A percentile compares a stretch with the other conserved stretches of the same genome.
Evolutionary conservation across 37 sponge, comb jelly and placozoan genomes (phyloP).

Genomic region (Lycopodina hypogea): DNA sequence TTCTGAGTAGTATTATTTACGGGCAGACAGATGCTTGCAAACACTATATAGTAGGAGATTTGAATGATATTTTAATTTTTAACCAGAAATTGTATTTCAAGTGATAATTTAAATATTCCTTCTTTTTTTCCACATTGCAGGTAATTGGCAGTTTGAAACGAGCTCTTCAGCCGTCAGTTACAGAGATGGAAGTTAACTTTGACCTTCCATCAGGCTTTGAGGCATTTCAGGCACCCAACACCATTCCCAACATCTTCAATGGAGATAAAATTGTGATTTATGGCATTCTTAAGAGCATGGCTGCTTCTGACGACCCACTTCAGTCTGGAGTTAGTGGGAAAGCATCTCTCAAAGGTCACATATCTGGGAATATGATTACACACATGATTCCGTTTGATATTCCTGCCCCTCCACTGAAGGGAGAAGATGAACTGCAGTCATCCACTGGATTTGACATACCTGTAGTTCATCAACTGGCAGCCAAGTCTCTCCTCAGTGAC

Average conservation of each 20-base stretch:
- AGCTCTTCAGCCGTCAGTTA: constrained; percentile 66
- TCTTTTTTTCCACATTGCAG: neutral
- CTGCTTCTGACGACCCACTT: constrained; percentile 3
- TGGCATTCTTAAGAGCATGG: constrained; percentile 42
- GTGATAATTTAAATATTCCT: too few relatives aligned
- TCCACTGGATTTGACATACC: constrained; percentile 13
- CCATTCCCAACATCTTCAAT: constrained; percentile 52
- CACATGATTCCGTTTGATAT: constrained; percentile 29
- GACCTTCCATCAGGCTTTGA: constrained; percentile 32
- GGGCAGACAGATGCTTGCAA: too few relatives aligned
- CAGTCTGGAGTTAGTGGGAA: constrained; percentile 5
- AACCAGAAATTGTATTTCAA: too few relatives aligned
- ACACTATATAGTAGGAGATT: neutral
- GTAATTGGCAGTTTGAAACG: constrained; percentile 66
- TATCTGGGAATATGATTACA: constrained; percentile 34
- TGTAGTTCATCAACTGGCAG: constrained; percentile 74
- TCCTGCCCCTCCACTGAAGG: neutral
- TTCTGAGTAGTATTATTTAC: too few relatives aligned
- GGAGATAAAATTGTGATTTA: constrained; percentile 72
- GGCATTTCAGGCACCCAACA: constrained; percentile 36
- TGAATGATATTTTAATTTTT: too few relatives aligned
- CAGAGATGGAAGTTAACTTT: constrained; percentile 46
- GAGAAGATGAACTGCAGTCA: neutral
- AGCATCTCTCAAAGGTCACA: constrained; percentile 42
- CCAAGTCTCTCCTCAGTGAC: constrained; percentile 64